Conservation (phyloP, 2,888 invertebrate species). For the Tridacna crocea region DNA sequence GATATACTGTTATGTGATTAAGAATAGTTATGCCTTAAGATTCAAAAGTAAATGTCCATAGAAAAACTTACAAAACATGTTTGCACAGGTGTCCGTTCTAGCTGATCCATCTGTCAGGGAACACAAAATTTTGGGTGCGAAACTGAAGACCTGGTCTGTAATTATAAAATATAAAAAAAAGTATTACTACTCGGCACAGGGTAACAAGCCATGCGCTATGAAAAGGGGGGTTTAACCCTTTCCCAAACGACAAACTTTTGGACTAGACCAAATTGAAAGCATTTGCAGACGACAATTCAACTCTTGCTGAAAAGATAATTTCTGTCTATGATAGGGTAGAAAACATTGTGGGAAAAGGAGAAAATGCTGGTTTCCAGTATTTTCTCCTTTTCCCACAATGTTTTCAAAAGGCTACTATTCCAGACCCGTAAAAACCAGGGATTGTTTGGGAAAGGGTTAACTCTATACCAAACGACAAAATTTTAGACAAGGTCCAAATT, state of each 20-base stretch:
- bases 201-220: too few relatives aligned
- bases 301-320: too few relatives aligned
- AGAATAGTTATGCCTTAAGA: too few relatives aligned
- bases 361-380: background rate
- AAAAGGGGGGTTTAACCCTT: background rate
- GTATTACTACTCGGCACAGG: too few relatives aligned
- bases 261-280: background rate
- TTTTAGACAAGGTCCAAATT: background rate
- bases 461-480: background rate
- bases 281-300: too few relatives aligned
- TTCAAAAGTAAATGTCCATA: too few relatives aligned
- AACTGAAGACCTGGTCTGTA: constrained; percentile 49
- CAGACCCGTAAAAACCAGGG: too few relatives aligned
- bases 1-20: too few relatives aligned
- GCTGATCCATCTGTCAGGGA: constrained; percentile 22
- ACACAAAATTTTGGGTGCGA: constrained; percentile 47
- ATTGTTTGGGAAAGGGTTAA: too few relatives aligned
- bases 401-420: too few relatives aligned
- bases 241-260: background rate
- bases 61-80: constrained; percentile 61
- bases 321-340: too few relatives aligned
- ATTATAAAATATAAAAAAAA: background rate
- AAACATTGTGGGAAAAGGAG: constrained; percentile 9
- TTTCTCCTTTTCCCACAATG: constrained; percentile 4
- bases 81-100: constrained; percentile 30